Base-by-base conservation (phyloP, 1,140 invertebrate genomes). In the Periplaneta americana region DNA sequence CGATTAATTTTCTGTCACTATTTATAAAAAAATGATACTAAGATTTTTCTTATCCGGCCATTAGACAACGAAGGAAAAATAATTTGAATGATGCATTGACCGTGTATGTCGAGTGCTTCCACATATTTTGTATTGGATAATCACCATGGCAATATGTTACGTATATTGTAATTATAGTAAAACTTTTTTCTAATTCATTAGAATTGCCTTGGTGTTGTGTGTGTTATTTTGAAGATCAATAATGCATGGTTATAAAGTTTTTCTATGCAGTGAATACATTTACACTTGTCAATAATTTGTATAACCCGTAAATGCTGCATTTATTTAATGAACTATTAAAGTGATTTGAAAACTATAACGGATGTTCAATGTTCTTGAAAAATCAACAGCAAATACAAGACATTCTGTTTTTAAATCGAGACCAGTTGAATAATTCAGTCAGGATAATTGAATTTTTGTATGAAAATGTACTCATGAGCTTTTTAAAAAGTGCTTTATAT, bases 91-190 rank as follows among this genome's bases (percentile, higher is more conserved):
- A n/a, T n/a, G n/a, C n/a, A n/a, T n/a, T 66, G 48, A 66, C 11
- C 28, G 48, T 78, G 13, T 75, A 35, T 78, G 35, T 34, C 76
- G 37, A 78, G 76, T 78, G 76, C 76, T 78, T 78, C 76, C 76
- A 39, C 76, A 39, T 78, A 66, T 66, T 66, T 66, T 28, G 22
- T 66, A 66, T 66, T 66, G 48, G 48, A 66, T 66, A 66, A 66
- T n/a, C 48, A 66, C n/a, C 48, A 66, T 66, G n/a, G 22, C 48
- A 66, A 66, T n/a, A 66, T 66, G 4, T 66, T 48, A 11, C 10
- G 22, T 66, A 66, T 66, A 66, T n/a, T 66, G 48, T 66, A n/a
- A 66, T 66, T 66, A 66, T 28, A 66, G 48, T 11, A 28, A 9
- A 66, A 57, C n/a, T 66, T 66, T 66, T 28, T 66, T 66, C 39